Percentiles rank a stretch among this genome's conserved stretches.
phyloP scores from a whole-genome alignment of 2,888 invertebrate genomes.

The Girardia tigrina region DNA sequence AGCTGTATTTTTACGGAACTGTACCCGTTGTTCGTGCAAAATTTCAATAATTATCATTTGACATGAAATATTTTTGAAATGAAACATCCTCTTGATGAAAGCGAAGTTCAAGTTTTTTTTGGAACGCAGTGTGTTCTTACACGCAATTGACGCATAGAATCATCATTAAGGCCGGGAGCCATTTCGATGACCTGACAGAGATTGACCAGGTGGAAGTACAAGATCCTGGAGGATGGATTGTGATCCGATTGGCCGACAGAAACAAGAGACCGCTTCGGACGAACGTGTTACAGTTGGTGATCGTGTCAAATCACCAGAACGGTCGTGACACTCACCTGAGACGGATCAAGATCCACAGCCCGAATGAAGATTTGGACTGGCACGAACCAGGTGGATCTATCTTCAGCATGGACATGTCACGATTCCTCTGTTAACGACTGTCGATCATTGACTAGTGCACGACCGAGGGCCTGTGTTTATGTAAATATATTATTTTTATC shows the following conservation, averaged over 20 bases:
- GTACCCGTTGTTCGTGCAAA: too few relatives aligned
- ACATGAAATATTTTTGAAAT: too few relatives aligned
- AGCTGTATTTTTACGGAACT: too few relatives aligned
- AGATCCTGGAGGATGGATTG: slow-evolving; percentile 91
- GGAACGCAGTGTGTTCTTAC: too few relatives aligned
- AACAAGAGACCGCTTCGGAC: slow-evolving; percentile 69
- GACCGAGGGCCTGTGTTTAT: too few relatives aligned
- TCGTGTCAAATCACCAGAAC: slow-evolving; percentile 89
- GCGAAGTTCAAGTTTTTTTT: too few relatives aligned
- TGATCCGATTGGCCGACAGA: slow-evolving; percentile 74
- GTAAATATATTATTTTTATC: too few relatives aligned
- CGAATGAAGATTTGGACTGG: neutral
- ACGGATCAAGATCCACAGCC: slow-evolving; percentile 70
- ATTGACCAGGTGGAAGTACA: slow-evolving; percentile 71
- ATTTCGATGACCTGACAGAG: slow-evolving; percentile 74
- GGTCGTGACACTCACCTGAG: slow-evolving; percentile 94
- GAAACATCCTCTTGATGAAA: too few relatives aligned
- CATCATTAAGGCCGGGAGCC: slow-evolving; percentile 32
- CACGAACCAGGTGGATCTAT: neutral
- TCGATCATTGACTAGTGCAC: too few relatives aligned
- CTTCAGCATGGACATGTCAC: neutral
- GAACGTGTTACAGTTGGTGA: slow-evolving; percentile 57
- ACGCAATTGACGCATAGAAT: too few relatives aligned
- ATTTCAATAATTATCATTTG: too few relatives aligned
- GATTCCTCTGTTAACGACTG: slow-evolving; percentile 2